Evolutionary conservation across 2,888 invertebrate genomes (phyloP), one percentile per base, ranked within the genome.

Genomic region (Phyto melanocephala): DNA sequence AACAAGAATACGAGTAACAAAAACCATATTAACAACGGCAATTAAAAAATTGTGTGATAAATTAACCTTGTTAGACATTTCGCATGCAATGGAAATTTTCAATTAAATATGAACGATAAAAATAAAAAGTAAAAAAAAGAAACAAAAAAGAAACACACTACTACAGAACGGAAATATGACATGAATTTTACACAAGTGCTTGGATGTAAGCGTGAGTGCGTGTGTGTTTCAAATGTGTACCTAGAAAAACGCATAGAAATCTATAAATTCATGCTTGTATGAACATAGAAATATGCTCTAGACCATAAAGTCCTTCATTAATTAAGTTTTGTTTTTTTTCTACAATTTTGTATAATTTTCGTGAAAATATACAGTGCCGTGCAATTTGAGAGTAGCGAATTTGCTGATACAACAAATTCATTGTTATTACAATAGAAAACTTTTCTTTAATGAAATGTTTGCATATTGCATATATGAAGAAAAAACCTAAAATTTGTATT

Each of bases 51-150:
- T 76, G 70, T 80, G 76, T 28, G 80, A 80, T 81, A 84, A 85
- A 82, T 84, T 84, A 85, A 84, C 82, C 84, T 84, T 81, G 85
- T 82, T 84, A 76, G 79, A 75, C 75, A 71, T 79, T 79, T 82
- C 79, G 76, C 82, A 82, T 82, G 82, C 82, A 65, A 82, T 79
- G 75, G 75, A 82, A 82, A 82, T 82, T 79, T 82, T 79, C 79
- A 79, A 82, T 82, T 82, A 79, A 60, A 67, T 76, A 60, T 65
- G 60, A 80, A 56, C 72, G 80, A 80, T 62, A 72, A 28, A 28
- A 3, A n/a, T n/a, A n/a, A 54, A 68, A 63, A 74, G 40, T 20
- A 24, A 17, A 56, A 56, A 56, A 7, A 20, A 3, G 6, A 28
- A 28, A 28, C 28, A 28, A 52, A 70, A 77, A 17, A 62, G 24